Evolutionary conservation across 2,888 invertebrate genomes (phyloP), one percentile per base, ranked within the genome.

Genomic region (Drosophila tanythrix): DNA sequence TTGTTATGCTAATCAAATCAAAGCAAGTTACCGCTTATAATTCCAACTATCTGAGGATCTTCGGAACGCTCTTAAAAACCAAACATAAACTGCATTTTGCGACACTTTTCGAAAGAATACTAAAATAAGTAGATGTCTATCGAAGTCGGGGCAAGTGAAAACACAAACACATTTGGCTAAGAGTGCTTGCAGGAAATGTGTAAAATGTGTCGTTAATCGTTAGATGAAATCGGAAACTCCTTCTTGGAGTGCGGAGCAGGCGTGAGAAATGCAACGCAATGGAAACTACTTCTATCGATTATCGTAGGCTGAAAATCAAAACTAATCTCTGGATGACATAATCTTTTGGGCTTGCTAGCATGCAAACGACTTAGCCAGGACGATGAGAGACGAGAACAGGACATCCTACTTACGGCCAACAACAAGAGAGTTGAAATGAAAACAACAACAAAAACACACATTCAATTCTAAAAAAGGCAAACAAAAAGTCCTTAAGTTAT

Each of bases 401-500:
- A 88, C 89, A 87, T 90, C 89, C 88, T 90, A 83, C 89, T 88
- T 88, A 88, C 56, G 50, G 50, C 72, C 59, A 71, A 71, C 62
- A 75, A 70, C 50, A 62, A 68, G 40, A 46, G 8, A 46, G 13
- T 15, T 68, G 15, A 59, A 38, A 61, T 38, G 64, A 57, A 40
- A 59, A 52, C 55, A 31, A 64, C 40, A 43, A 33, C 59, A 68
- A 35, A 13, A 50, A 67, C 62, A 71, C 73, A 70, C 61, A 46
- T 63, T 63, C 73, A 79, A 79, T 88, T 83, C 76, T 77, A 71
- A 79, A 91, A 91, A 91, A 92, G 92, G 92, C 91, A 92, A 89
- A 90, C 88, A 91, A 92, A 87, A 92, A 92, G 91, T 92, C 92
- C 91, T 92, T 92, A 92, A 92, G 91, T 92, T 92, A 92, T 92